Evolutionary conservation across 2,797 vertebrate genomes (phyloP).

Genomic region (Phalanger gymnotis): DNA sequence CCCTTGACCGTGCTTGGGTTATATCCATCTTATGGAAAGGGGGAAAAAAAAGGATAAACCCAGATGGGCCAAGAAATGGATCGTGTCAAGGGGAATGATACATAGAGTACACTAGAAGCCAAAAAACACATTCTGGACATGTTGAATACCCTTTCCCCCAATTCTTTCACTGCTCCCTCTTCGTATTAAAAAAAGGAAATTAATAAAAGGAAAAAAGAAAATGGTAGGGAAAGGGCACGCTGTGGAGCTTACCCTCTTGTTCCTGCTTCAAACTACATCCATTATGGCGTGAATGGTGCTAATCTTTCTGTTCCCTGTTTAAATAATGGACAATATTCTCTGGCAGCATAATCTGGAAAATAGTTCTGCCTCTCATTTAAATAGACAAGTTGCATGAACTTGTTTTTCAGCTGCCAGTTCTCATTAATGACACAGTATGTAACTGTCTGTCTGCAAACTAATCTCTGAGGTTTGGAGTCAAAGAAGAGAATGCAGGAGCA

Average conservation of each 20-base stretch:
- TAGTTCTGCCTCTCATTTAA: conserved; percentile 27
- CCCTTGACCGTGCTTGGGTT: not conserved
- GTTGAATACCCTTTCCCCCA: not conserved
- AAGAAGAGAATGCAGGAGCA: conserved; percentile 26
- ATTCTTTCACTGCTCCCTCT: not conserved
- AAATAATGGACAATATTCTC: conserved; percentile 41
- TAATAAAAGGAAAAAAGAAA: not conserved
- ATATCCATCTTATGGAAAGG: not conserved
- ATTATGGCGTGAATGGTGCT: not conserved
- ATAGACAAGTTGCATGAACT: not conserved
- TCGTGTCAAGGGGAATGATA: not conserved
- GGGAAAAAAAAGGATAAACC: not conserved
- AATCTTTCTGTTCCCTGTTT: not conserved
- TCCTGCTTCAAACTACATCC: not conserved
- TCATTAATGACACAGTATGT: conserved; percentile 26
- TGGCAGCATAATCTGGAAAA: not conserved
- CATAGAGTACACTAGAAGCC: not conserved
- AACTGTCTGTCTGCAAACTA: not conserved
- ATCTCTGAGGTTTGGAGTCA: conserved; percentile 8
- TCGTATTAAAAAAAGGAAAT: not conserved
- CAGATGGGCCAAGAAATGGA: not conserved
- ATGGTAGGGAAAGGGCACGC: not conserved
- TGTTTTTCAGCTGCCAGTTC: conserved; percentile 34
- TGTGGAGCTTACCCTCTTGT: not conserved
- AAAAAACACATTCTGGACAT: not conserved